A percentile compares a stretch with the other conserved stretches of the same genome.
phyloP scores from a whole-genome alignment of 2,113 vertebrate genomes.

The Orientallactaga bullata region DNA sequence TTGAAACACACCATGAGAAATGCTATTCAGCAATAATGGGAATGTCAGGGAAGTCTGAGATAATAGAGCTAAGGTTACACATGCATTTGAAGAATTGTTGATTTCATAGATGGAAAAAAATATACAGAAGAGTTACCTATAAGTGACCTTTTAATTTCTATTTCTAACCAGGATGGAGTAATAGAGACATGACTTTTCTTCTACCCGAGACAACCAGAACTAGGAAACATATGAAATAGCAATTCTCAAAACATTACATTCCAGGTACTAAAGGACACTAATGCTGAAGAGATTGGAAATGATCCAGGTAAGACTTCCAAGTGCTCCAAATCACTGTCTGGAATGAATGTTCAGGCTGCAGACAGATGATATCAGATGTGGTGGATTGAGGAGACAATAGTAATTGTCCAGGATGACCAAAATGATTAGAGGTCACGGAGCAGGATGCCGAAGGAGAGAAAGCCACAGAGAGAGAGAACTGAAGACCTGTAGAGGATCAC shows the following conservation, averaged over 20 bases:
- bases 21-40: background rate
- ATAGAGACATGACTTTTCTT: background rate
- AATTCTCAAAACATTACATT: background rate
- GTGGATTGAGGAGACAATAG: background rate
- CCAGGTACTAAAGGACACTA: background rate
- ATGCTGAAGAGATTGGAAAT: background rate
- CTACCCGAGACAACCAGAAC: background rate
- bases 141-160: background rate
- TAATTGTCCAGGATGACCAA: background rate
- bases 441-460: background rate
- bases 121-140: background rate
- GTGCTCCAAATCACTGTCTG: background rate
- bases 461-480: background rate
- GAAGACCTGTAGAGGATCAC: background rate
- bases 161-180: background rate
- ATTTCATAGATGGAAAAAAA: background rate
- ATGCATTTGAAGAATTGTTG: background rate
- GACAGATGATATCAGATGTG: background rate
- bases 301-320: background rate
- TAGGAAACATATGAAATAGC: background rate
- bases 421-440: background rate
- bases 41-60: background rate
- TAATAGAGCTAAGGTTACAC: background rate
- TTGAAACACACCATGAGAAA: background rate
- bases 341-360: background rate